Base-by-base conservation (phyloP, 2,113 vertebrate genomes). In the Xiphophorus hellerii region DNA sequence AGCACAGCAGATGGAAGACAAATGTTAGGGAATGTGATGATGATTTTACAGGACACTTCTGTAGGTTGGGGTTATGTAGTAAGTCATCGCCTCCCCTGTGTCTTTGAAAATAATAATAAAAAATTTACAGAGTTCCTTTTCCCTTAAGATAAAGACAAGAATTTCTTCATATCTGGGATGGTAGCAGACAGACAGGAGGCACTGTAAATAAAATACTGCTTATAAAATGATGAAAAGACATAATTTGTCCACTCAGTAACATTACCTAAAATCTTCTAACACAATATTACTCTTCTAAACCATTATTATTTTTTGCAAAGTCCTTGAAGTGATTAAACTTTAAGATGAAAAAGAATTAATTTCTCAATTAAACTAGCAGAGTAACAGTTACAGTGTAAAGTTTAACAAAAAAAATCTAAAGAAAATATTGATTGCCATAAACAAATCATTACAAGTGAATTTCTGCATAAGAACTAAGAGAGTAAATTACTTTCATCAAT, bases 31-130 rank as follows among this genome's bases (percentile, higher is more conserved):
- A 25, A 14, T 7, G 28, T 73, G 62, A 82, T 30, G 65, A 64
- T 73, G 37, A 83, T 81, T 64, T 60, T 66, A 73, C 4, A 66
- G n/a, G 62, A 33, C 48, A 64, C 31, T 64, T 20, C 30, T 64
- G 13, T 70, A 75, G 27, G 33, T 72, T 66, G 3, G 31, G 0
- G 70, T 78, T 66, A 74, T 63, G 72, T 63, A 72, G 80, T 15
- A 51, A 76, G 71, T 81, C 68, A 70, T 62, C 17, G 30, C 11
- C 37, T 66, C 39, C 15, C 25, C 1, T 22, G 15, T 30, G 28
- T 69, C 28, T 15, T 42, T 44, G 42, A 3, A 27, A 42, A n/a
- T 1, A 54, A 51, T 3, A 66, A 27, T 25, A 10, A 58, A 58
- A 58, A 9, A 58, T 0, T 58, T 58, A 42, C 25, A 66, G 7